Percentiles rank a stretch among this genome's conserved stretches.
Conservation (phyloP, 2,797 vertebrate genomes). For the Aplochiton taeniatus region DNA sequence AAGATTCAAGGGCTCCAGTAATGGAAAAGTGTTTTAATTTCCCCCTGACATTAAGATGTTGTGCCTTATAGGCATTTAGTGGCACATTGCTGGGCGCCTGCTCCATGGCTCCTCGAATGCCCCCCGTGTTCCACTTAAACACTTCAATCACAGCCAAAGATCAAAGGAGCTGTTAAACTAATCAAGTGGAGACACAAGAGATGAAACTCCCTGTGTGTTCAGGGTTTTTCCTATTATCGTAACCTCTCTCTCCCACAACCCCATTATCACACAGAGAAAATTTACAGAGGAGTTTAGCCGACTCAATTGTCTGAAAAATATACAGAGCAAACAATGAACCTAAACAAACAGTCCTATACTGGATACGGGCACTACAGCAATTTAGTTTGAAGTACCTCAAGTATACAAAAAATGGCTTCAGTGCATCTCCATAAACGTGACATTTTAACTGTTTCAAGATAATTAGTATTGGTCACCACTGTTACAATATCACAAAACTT, state of each 20-base stretch:
- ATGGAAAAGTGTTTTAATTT: slow-evolving; percentile 98
- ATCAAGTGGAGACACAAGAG: slow-evolving; percentile 91
- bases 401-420: neutral
- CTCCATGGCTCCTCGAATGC: slow-evolving; percentile 83
- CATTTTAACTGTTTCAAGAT: neutral
- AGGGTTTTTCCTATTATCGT: slow-evolving; percentile 69
- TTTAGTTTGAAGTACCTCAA: neutral
- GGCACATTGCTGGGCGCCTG: slow-evolving; percentile 82
- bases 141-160: slow-evolving; percentile 97
- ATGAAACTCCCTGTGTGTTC: slow-evolving; percentile 76
- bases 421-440: neutral
- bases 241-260: slow-evolving; percentile 42
- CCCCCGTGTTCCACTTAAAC: slow-evolving; percentile 92
- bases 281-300: slow-evolving; percentile 65
- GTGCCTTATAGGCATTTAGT: slow-evolving; percentile 94
- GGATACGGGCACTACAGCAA: slow-evolving; percentile 32
- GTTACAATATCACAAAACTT: too few relatives aligned
- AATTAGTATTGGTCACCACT: neutral
- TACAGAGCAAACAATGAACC: slow-evolving; percentile 69
- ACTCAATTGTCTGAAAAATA: slow-evolving; percentile 81
- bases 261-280: slow-evolving; percentile 72
- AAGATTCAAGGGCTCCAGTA: slow-evolving; percentile 88
- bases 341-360: slow-evolving; percentile 59
- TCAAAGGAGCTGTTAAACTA: slow-evolving; percentile 96
- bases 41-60: slow-evolving; percentile 97